Evolutionary conservation across 2,113 vertebrate species (phyloP).

Genomic region (Macrotis lagotis): DNA sequence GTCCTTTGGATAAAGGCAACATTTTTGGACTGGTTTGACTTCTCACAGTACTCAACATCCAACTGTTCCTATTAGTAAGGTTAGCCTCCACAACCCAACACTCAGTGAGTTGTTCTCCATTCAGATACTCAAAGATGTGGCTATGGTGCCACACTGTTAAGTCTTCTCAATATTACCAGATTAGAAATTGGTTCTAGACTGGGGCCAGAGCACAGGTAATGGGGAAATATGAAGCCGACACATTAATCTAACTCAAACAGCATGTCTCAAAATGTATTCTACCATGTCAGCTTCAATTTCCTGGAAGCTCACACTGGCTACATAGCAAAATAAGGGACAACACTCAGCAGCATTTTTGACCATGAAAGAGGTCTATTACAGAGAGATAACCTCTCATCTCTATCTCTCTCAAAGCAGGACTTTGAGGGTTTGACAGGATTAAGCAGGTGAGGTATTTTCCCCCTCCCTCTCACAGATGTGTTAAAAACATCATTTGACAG

Average conservation of each 20-base stretch:
- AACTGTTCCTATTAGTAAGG: background rate
- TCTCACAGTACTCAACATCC: background rate
- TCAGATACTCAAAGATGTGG: background rate
- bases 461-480: background rate
- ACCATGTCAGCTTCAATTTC: background rate
- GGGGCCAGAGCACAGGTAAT: background rate
- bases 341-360: background rate
- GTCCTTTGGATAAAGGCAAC: background rate
- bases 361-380: background rate
- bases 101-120: background rate
- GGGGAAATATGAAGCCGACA: background rate
- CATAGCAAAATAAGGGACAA: background rate
- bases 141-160: background rate
- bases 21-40: background rate
- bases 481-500: constrained; percentile 7
- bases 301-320: background rate
- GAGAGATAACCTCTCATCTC: background rate
- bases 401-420: background rate
- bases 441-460: background rate
- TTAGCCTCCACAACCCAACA: background rate
- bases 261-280: background rate
- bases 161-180: background rate
- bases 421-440: background rate
- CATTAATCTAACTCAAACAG: constrained; percentile 4
- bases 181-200: background rate